These are phyloP conservation scores for Barnardius zonarius DNA, from an alignment of 2,113 vertebrate species.

Conservation along the genomic window DNA sequence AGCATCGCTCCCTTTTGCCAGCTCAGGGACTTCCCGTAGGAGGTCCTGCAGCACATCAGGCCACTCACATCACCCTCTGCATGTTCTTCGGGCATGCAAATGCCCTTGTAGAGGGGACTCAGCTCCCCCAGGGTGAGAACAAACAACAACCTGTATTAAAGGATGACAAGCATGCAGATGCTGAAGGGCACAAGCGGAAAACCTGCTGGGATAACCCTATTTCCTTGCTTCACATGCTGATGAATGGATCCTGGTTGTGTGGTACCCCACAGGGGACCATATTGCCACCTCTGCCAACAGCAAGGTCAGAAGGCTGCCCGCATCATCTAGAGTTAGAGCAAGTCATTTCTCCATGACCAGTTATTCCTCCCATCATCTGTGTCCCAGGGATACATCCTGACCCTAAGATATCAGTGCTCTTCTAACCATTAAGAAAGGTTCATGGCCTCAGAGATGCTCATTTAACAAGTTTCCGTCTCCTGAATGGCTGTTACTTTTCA, in stretches of 20 bases:
- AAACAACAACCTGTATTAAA: not conserved
- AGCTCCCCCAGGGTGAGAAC: not conserved
- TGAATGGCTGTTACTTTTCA: constrained; percentile 59
- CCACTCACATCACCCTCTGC: not conserved
- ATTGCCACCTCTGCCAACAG: not conserved
- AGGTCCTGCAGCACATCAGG: not conserved
- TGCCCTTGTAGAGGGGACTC: not conserved
- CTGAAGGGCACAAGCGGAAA: not conserved
- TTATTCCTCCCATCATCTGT: not conserved
- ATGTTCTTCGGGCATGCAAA: not conserved
- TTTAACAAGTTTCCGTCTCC: constrained; percentile 54
- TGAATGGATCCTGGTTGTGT: not conserved
- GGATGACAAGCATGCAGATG: accelerated
- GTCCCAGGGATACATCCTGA: not conserved
- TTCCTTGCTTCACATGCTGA: not conserved
- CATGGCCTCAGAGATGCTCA: not conserved
- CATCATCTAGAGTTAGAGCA: not conserved
- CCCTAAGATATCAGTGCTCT: not conserved
- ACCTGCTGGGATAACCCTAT: not conserved
- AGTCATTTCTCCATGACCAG: accelerated
- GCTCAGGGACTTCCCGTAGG: not conserved
- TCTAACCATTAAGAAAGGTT: not conserved
- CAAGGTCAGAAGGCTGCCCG: not conserved
- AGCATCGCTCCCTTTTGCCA: not conserved
- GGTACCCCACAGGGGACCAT: not conserved